Percentiles rank a stretch among this genome's conserved stretches.
Conservation (phyloP, 1,140 invertebrate genomes). For the Bombus sibiricus region DNA sequence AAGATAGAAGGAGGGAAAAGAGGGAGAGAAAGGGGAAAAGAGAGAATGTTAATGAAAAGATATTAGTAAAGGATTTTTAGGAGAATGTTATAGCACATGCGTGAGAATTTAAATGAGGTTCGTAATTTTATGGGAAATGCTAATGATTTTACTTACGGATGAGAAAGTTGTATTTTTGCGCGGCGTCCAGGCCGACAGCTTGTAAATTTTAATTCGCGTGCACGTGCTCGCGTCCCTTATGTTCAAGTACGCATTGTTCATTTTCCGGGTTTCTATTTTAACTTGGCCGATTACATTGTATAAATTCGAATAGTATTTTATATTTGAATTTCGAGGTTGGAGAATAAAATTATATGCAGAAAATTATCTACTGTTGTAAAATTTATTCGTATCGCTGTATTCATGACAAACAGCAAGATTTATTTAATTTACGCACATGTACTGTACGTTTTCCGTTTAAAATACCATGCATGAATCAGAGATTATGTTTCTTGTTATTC, state of each 20-base stretch:
- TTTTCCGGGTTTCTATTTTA: constrained; percentile 44
- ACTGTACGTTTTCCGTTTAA: too few species aligned
- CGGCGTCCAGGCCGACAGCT: constrained; percentile 3
- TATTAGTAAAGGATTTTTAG: neutral
- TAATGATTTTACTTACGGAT: constrained; percentile 37
- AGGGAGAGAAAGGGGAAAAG: too few species aligned
- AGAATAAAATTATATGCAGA: constrained; percentile 59
- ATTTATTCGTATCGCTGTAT: neutral
- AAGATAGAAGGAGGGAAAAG: too few species aligned
- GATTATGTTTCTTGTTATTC: neutral
- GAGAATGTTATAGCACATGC: neutral
- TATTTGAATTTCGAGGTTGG: constrained; percentile 58
- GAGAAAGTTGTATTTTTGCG: constrained; percentile 27
- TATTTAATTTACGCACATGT: too few species aligned
- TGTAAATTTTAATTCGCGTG: constrained; percentile 46
- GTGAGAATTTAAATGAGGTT: constrained; percentile 10
- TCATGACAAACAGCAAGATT: too few species aligned
- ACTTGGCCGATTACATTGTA: constrained; percentile 56
- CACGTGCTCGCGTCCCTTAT: neutral
- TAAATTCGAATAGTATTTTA: constrained; percentile 60
- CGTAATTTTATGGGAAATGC: constrained; percentile 21
- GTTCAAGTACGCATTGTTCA: constrained; percentile 37
- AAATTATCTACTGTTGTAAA: constrained; percentile 5
- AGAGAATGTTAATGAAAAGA: neutral
- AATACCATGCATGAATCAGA: too few species aligned